Base-by-base conservation (phyloP, 2,113 vertebrate species). In the Odontesthes bonariensis region DNA sequence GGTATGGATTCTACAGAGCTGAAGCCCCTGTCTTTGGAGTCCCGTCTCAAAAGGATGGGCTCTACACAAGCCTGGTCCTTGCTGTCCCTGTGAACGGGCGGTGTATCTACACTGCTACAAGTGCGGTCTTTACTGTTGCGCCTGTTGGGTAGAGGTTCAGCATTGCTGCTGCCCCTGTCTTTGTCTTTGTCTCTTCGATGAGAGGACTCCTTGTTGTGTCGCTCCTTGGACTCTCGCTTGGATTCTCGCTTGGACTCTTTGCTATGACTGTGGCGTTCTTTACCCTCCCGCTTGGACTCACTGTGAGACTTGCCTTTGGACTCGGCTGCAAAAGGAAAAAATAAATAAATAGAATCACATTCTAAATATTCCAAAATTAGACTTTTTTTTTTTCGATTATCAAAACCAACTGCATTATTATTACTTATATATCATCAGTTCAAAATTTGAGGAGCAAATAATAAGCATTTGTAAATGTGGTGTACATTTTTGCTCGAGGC, bases 291-390 rank as follows among this genome's bases (percentile, higher is more conserved):
- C 70, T 91, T 94, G 31, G 91, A 93, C 52, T 94, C 94, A 57
- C 85, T 77, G 77, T 95, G 92, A 59, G 92, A 91, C 86, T 96
- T 96, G 79, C 96, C 95, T 94, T 98, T 99, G 72, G 96, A 92
- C 73, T 99, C 98, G 62, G 95, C 98, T 90, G 93, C 75, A 76
- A 83, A 68, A 75, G 31, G 62, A 44, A 8, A 17, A 60, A 42
- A 52, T 33, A 20, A 46, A 68, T 49, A 14, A 16, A 13, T 1
- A 22, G 32, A 42, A 22, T 35, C 31, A 38, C 11, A 59, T 13
- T n/a, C 3, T n/a, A 17, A 31, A 32, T 9, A 27, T 33, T 20
- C 17, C 19, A 49, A 49, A 3, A 49, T 49, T n/a, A 6, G 10
- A n/a, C 1, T 3, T 6, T 27, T 59, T 59, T 49, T 31, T 5